phyloP scores from a whole-genome alignment of 2,797 vertebrate genomes.

The Erethizon dorsatum region DNA sequence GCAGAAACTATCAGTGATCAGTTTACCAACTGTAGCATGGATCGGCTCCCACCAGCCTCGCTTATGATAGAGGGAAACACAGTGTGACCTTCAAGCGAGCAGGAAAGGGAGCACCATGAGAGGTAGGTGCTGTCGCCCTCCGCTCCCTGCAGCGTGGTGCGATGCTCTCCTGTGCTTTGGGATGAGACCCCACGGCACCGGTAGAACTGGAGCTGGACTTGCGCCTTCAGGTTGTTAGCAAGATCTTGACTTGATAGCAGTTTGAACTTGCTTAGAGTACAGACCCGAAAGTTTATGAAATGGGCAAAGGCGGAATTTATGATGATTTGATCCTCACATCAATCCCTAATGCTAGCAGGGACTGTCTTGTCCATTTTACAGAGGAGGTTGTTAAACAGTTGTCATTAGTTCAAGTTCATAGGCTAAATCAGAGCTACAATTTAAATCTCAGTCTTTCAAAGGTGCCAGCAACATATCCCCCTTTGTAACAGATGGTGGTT shows the following conservation, averaged over 20 bases:
- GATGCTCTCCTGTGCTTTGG: neutral
- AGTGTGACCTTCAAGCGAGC: neutral
- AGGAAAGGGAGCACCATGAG: fast-evolving
- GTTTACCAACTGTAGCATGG: neutral
- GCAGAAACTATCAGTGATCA: slow-evolving; percentile 3
- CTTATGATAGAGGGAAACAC: neutral
- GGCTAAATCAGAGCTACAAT: neutral
- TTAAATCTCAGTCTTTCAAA: neutral
- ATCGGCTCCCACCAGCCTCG: neutral
- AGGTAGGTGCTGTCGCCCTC: neutral
- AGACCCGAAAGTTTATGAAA: neutral
- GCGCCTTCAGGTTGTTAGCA: slow-evolving; percentile 1
- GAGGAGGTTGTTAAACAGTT: neutral
- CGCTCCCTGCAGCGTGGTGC: neutral
- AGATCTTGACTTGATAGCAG: neutral
- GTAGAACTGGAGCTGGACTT: neutral
- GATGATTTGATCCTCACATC: neutral
- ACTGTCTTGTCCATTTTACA: neutral
- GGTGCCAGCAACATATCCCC: neutral
- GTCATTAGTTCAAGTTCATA: slow-evolving; percentile 21
- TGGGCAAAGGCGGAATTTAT: neutral
- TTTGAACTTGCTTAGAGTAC: neutral
- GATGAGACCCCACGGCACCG: neutral
- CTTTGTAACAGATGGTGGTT: neutral
- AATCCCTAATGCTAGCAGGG: neutral